phyloP scores from a whole-genome alignment of 2,113 vertebrate genomes.

The Plotosus lineatus region DNA sequence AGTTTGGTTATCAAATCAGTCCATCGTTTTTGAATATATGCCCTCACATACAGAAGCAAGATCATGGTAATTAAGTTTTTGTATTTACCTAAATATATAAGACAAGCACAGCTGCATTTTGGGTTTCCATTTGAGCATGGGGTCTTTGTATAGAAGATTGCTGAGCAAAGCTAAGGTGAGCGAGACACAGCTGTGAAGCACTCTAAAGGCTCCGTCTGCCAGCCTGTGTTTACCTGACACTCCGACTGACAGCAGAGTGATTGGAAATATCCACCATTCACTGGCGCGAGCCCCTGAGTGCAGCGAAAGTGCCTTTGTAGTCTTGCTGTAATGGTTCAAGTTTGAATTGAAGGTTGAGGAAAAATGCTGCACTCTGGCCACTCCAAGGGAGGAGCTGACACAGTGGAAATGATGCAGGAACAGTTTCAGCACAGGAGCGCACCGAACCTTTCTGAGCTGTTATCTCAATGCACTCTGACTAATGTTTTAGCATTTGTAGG shows the following conservation, averaged over 20 bases:
- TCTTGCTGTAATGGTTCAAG: constrained; percentile 83
- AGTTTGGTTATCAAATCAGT: constrained; percentile 33
- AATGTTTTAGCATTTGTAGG: constrained; percentile 60
- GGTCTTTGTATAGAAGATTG: constrained; percentile 72
- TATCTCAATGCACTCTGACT: constrained; percentile 71
- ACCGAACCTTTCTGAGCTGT: constrained; percentile 68
- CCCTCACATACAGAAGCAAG: constrained; percentile 51
- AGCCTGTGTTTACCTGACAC: constrained; percentile 83
- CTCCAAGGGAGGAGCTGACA: constrained; percentile 77
- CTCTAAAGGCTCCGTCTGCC: constrained; percentile 78
- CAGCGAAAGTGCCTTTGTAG: constrained; percentile 83
- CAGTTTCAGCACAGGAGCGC: constrained; percentile 69
- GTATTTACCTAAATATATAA: constrained; percentile 47
- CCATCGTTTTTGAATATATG: constrained; percentile 54
- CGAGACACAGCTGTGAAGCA: constrained; percentile 69
- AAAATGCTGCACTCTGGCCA: constrained; percentile 78
- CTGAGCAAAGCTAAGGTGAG: constrained; percentile 69
- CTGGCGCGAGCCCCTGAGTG: constrained; percentile 77
- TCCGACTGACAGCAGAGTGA: constrained; percentile 83
- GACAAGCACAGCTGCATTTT: constrained; percentile 56
- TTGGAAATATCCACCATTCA: constrained; percentile 85
- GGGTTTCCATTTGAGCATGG: constrained; percentile 70
- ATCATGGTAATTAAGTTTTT: constrained; percentile 54
- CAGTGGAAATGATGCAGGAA: constrained; percentile 76
- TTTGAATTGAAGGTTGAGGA: constrained; percentile 83